Conservation (phyloP, 2,797 vertebrate genomes). For the Acanthiza pusilla region DNA sequence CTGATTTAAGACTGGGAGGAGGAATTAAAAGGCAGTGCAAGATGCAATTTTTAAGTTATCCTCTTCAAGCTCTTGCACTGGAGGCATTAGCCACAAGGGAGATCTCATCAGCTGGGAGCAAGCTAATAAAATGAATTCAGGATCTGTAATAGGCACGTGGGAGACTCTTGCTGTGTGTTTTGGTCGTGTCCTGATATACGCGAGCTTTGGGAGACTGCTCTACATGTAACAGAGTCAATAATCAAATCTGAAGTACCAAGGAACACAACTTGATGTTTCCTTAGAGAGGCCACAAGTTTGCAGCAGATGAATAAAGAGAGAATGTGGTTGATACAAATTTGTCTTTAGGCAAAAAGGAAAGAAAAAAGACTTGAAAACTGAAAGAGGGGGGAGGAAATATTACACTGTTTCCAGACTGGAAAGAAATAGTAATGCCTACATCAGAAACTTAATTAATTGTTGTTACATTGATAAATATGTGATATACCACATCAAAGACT, state of each 20-base stretch:
- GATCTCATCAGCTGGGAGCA: constrained; percentile 7
- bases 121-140: constrained; percentile 1
- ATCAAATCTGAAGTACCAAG: constrained; percentile 48
- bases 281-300: constrained; percentile 37
- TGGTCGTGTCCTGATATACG: constrained; percentile 15
- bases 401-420: neutral
- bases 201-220: constrained; percentile 41
- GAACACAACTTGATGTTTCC: constrained; percentile 51
- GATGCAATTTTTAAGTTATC: neutral
- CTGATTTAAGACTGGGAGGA: neutral
- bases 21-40: neutral
- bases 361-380: neutral
- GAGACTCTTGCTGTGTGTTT: neutral
- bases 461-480: constrained; percentile 58
- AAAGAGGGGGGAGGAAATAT: neutral
- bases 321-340: constrained; percentile 26
- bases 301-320: constrained; percentile 31
- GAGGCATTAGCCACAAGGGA: constrained; percentile 1
- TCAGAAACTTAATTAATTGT: constrained; percentile 55
- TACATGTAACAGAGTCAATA: constrained; percentile 34
- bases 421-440: constrained; percentile 12
- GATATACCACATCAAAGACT: constrained; percentile 56
- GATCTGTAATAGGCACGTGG: neutral
- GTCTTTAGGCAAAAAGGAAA: constrained; percentile 43
- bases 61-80: neutral